These are phyloP conservation scores for Sicus ferrugineus DNA, from an alignment of 2,888 invertebrate species.

Conservation along the genomic window DNA sequence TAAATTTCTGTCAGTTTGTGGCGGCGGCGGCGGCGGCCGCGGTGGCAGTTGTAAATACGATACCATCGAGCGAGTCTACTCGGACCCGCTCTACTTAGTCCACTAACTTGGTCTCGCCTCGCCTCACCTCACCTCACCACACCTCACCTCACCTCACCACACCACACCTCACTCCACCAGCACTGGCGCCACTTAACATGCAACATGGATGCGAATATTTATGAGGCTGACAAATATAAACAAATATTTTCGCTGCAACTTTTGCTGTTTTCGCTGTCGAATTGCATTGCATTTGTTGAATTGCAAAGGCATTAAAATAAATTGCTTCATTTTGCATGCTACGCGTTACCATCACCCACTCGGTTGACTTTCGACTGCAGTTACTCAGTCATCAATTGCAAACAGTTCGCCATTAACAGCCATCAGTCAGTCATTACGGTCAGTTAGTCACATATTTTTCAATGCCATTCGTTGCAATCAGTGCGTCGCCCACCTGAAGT, in stretches of 20 bases:
- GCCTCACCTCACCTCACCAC: neutral
- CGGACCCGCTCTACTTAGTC: neutral
- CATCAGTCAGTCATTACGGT: neutral
- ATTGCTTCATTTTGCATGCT: constrained; percentile 12
- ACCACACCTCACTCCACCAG: neutral
- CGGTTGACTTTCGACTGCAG: no score
- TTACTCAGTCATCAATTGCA: constrained; percentile 4
- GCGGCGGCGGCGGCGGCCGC: neutral
- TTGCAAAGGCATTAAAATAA: constrained; percentile 29
- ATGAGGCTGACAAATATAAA: constrained; percentile 28
- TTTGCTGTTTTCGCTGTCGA: neutral
- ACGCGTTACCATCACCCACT: neutral
- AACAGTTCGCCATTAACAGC: no score
- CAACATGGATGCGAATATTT: constrained; percentile 21
- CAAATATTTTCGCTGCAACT: constrained; percentile 2
- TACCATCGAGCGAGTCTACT: neutral
- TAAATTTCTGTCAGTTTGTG: constrained; percentile 37
- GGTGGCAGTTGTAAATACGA: neutral
- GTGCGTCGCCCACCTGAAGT: neutral
- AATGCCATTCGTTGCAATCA: no score
- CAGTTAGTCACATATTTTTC: neutral
- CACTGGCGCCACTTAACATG: no score
- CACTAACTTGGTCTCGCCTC: neutral
- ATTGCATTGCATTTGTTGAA: constrained; percentile 17
- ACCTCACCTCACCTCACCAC: neutral